Percentiles rank a stretch among this genome's conserved stretches.
These are phyloP conservation scores for Drosophila funebris DNA, from an alignment of 1,140 invertebrate genomes.

Conservation along the genomic window DNA sequence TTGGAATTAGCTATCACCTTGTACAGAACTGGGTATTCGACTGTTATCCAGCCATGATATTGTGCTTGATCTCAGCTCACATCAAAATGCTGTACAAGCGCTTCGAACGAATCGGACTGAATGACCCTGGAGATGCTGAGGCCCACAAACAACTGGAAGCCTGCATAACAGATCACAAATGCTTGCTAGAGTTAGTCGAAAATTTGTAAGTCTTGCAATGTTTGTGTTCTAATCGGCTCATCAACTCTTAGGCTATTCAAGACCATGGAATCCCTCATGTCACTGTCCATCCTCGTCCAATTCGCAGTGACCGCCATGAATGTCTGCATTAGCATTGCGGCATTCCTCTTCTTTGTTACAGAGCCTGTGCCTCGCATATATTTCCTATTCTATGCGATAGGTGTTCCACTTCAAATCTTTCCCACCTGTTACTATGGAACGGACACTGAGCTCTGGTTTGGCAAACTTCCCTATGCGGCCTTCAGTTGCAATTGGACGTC, in stretches of 20 bases:
- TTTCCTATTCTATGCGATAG: constrained; percentile 57
- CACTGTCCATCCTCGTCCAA: constrained; percentile 67
- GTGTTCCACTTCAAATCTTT: constrained; percentile 58
- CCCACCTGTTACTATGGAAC: constrained; percentile 57
- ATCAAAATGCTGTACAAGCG: constrained; percentile 58
- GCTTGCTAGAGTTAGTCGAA: constrained; percentile 47
- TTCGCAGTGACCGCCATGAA: constrained; percentile 64
- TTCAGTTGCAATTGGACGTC: constrained; percentile 56
- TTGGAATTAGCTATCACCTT: constrained; percentile 52
- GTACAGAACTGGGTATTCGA: constrained; percentile 66
- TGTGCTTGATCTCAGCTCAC: constrained; percentile 64
- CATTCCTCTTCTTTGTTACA: constrained; percentile 54
- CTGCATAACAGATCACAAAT: constrained; percentile 68
- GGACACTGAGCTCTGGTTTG: constrained; percentile 41
- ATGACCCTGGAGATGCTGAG: constrained; percentile 4
- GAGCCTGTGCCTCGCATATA: constrained; percentile 55
- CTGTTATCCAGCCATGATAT: constrained; percentile 54
- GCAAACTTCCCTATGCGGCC: constrained; percentile 42
- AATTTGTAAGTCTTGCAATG: not conserved
- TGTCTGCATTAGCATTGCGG: constrained; percentile 56
- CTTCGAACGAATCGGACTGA: constrained; percentile 43
- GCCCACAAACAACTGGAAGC: constrained; percentile 24
- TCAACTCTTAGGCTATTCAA: constrained; percentile 46
- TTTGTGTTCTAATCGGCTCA: not conserved
- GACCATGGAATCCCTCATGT: constrained; percentile 58